These are phyloP conservation scores for Leptopilina boulardi DNA, from an alignment of 1,140 invertebrate genomes.

Conservation along the genomic window DNA sequence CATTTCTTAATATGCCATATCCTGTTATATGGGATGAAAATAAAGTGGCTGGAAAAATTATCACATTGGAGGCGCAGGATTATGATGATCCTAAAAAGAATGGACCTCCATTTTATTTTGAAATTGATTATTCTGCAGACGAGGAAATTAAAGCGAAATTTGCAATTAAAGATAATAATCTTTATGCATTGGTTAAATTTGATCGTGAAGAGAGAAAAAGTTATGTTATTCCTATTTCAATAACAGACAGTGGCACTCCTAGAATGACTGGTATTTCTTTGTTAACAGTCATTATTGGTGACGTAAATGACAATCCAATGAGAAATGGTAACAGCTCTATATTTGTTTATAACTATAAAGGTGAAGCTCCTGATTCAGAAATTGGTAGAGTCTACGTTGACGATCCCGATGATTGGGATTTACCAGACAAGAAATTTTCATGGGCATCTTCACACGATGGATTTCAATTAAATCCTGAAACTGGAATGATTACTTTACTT, in stretches of 20 bases:
- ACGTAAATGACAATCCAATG: constrained; percentile 93
- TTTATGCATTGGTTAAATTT: constrained; percentile 83
- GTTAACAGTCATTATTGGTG: constrained; percentile 91
- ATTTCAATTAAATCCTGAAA: constrained; percentile 82
- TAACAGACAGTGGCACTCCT: constrained; percentile 88
- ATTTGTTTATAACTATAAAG: constrained; percentile 94
- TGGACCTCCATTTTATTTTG: constrained; percentile 87
- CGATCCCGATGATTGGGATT: constrained; percentile 95
- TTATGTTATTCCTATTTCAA: constrained; percentile 91
- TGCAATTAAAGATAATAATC: constrained; percentile 78
- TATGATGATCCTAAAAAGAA: constrained; percentile 87
- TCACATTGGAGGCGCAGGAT: constrained; percentile 85
- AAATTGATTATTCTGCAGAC: constrained; percentile 82
- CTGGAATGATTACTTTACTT: constrained; percentile 90
- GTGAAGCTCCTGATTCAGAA: constrained; percentile 83
- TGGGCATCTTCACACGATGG: constrained; percentile 79
- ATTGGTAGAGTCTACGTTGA: constrained; percentile 94
- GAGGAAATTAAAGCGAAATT: constrained; percentile 85
- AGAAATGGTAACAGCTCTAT: constrained; percentile 88
- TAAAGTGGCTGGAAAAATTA: constrained; percentile 81
- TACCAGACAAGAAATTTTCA: constrained; percentile 89
- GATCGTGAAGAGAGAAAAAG: constrained; percentile 93
- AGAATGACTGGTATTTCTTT: constrained; percentile 84
- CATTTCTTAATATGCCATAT: constrained; percentile 86
- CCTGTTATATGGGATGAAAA: constrained; percentile 91